These are phyloP conservation scores for Eremophila alpestris DNA, from an alignment of 2,797 vertebrate species.

Conservation along the genomic window DNA sequence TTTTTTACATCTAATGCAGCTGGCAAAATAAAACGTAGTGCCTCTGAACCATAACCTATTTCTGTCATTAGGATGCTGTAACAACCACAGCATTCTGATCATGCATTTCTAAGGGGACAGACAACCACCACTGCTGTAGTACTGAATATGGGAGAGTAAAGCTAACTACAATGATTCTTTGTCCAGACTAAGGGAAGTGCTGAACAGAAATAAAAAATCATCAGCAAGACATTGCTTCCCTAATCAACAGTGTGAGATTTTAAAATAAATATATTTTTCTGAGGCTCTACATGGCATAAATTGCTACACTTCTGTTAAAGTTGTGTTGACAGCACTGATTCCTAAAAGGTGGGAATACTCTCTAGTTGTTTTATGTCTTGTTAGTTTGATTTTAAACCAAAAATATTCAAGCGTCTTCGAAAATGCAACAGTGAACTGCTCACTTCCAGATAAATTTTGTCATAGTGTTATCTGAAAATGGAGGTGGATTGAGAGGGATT, in stretches of 20 bases:
- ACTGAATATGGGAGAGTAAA: background rate
- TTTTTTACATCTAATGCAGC: background rate
- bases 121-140: background rate
- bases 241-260: background rate
- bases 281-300: background rate
- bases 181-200: background rate
- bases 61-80: background rate
- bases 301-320: background rate
- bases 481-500: background rate
- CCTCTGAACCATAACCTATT: background rate
- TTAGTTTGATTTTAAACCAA: background rate
- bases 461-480: background rate
- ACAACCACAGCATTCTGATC: background rate
- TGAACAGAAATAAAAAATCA: background rate
- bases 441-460: background rate
- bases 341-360: background rate
- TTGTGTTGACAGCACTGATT: background rate
- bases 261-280: background rate
- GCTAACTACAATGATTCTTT: background rate
- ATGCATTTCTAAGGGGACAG: background rate
- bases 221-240: background rate
- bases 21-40: accelerated
- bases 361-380: background rate
- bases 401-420: background rate
- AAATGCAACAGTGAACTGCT: background rate